Evolutionary conservation across 2,113 vertebrate genomes (phyloP), one percentile per base, ranked within the genome.

Genomic region (Embiotoca jacksoni): DNA sequence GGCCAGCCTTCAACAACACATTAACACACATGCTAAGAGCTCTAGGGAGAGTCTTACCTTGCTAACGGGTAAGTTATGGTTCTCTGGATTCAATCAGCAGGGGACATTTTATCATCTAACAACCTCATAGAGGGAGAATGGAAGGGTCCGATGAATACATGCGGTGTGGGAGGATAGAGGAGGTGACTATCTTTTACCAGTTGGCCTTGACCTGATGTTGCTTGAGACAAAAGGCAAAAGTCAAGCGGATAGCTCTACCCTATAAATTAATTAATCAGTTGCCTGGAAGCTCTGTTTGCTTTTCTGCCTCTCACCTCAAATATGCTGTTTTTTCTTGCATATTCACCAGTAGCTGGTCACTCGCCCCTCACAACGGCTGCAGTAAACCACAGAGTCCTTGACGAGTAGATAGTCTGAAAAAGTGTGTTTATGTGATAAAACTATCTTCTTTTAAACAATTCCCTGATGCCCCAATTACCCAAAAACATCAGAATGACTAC

Each of bases 21-120:
- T 70, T 68, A 77, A 68, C 80, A 89, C 77, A 82, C 64, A 83
- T 78, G 50, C 33, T 14, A 54, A 52, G 36, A 65, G 67, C 78
- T 78, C 83, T 6, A 6, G 77, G 50, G 84, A 70, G 62, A 68
- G 56, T 64, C 44, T 77, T 75, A 85, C 82, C 75, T 90, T 64
- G 80, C 85, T 81, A 61, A 83, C 1, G 74, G 89, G 85, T 85
- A 92, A 80, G 88, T 89, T 89, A 89, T 76, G 37, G 0, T 62
- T 55, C 52, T 67, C 49, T 54, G 41, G 53, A 74, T 84, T 83
- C 50, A 15, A 54, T 87, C 76, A 81, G 57, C 23, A 57, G 30
- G 46, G 50, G 78, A 58, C 56, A 30, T 66, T 75, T 85, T 65
- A 88, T 81, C 66, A 72, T 87, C 35, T 63, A 61, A 85, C 77